phyloP scores from a whole-genome alignment of 1,140 invertebrate genomes.

The Dendrolimus kikuchii region DNA sequence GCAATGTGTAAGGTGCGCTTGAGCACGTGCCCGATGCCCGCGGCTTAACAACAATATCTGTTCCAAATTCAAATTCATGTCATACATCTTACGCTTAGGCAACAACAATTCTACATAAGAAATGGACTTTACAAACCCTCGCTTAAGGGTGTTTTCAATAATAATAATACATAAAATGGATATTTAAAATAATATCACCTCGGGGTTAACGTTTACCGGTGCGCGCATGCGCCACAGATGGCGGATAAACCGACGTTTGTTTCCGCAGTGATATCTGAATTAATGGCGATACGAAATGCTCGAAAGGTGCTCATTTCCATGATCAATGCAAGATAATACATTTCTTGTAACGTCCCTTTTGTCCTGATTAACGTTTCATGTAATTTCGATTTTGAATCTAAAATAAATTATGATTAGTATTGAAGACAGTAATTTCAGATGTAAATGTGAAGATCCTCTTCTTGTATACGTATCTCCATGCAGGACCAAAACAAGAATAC shows the following conservation, averaged over 20 bases:
- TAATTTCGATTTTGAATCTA: too few relatives aligned
- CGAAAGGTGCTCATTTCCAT: constrained; percentile 70
- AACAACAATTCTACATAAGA: constrained; percentile 36
- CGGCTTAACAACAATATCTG: constrained; percentile 48
- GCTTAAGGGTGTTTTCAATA: constrained; percentile 56
- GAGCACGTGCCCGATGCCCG: constrained; percentile 59
- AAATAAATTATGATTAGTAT: too few relatives aligned
- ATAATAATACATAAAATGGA: constrained; percentile 61
- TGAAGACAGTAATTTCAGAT: too few relatives aligned
- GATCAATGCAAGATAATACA: constrained; percentile 66
- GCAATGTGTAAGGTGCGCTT: constrained; percentile 59
- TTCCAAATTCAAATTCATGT: constrained; percentile 63
- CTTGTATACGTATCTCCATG: neutral
- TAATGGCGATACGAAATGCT: constrained; percentile 64
- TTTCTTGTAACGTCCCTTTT: constrained; percentile 49
- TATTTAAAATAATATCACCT: constrained; percentile 72
- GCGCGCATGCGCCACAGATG: constrained; percentile 65
- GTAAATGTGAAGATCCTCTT: too few relatives aligned
- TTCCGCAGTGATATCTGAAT: constrained; percentile 72
- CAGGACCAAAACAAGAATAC: neutral
- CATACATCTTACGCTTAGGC: constrained; percentile 61
- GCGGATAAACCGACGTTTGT: constrained; percentile 67
- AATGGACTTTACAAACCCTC: constrained; percentile 48
- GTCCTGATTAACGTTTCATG: constrained; percentile 33
- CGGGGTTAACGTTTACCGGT: constrained; percentile 70